phyloP scores from a whole-genome alignment of 2,797 vertebrate genomes.

The Eptatretus atami region DNA sequence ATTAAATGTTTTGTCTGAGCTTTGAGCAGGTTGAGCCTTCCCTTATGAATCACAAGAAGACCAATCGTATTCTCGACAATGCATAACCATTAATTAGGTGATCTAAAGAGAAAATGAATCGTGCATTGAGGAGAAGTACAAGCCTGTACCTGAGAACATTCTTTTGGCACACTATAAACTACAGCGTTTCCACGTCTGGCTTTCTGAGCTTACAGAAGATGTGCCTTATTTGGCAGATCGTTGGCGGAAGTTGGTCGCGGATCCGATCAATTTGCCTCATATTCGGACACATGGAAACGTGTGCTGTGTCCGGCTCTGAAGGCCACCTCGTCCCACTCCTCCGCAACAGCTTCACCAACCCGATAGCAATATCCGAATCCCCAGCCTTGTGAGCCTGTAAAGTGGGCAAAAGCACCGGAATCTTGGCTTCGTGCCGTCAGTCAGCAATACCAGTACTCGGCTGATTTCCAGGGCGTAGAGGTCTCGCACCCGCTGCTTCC shows the following conservation, averaged over 20 bases:
- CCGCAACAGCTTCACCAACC: conserved; percentile 52
- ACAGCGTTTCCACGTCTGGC: background rate
- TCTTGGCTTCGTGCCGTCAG: conserved; percentile 83
- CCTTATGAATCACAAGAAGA: too few relatives aligned
- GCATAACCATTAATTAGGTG: background rate
- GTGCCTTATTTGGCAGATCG: conserved; percentile 63
- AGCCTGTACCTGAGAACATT: background rate
- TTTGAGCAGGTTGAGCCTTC: too few relatives aligned
- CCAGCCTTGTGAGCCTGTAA: conserved; percentile 31
- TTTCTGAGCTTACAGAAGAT: too few relatives aligned
- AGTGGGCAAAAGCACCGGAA: conserved; percentile 46
- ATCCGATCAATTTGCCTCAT: conserved; percentile 78
- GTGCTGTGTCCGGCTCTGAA: conserved; percentile 61
- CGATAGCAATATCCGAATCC: conserved; percentile 82
- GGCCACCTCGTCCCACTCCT: conserved; percentile 71
- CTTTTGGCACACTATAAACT: background rate
- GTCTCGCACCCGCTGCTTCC: conserved; percentile 36
- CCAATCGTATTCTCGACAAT: background rate
- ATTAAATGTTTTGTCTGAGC: too few relatives aligned
- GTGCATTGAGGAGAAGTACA: conserved; percentile 4
- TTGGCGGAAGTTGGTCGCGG: conserved; percentile 44
- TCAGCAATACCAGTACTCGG: conserved; percentile 68
- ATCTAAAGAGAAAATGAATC: conserved; percentile 1
- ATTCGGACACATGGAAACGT: conserved; percentile 75
- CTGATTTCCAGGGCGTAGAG: conserved; percentile 28